A percentile compares a stretch with the other conserved stretches of the same genome.
phyloP scores from a whole-genome alignment of 2,888 invertebrate species.

The Acleris emargana region DNA sequence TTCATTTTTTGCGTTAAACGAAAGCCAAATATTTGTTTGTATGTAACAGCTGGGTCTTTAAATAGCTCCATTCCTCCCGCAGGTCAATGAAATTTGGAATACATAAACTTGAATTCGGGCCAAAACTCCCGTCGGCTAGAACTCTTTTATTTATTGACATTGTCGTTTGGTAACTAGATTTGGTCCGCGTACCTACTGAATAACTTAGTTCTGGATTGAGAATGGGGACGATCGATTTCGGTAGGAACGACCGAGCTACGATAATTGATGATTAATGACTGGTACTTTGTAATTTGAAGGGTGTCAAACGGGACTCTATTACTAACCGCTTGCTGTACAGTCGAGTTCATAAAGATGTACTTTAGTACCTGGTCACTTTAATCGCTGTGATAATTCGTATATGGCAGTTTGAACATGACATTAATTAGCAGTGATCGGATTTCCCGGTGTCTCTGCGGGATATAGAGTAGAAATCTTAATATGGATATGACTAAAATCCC shows the following conservation, averaged over 20 bases:
- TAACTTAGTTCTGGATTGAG: not conserved
- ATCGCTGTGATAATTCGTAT: no score
- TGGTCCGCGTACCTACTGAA: constrained; percentile 4
- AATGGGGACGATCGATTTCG: constrained; percentile 1
- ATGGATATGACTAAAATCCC: no score
- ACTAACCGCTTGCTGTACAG: no score
- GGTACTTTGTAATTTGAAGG: no score
- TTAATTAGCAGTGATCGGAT: no score
- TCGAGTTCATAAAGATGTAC: no score
- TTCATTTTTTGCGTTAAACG: no score
- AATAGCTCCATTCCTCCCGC: constrained; percentile 40
- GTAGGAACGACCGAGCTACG: constrained; percentile 2
- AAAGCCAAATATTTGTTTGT: not conserved
- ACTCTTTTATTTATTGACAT: constrained; percentile 37
- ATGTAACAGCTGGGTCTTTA: constrained; percentile 46
- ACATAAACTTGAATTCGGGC: constrained; percentile 27
- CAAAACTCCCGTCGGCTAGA: constrained; percentile 4
- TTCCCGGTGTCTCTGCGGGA: no score
- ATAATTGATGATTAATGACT: not conserved
- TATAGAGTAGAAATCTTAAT: no score
- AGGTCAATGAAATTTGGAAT: constrained; percentile 48
- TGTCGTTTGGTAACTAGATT: constrained; percentile 24
- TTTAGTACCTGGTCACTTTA: no score
- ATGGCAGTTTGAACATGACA: no score
- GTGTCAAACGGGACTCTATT: no score